A percentile compares a stretch with the other conserved stretches of the same genome.
phyloP scores from a whole-genome alignment of 2,888 invertebrate species.

The Drosophila nr. medialis region DNA sequence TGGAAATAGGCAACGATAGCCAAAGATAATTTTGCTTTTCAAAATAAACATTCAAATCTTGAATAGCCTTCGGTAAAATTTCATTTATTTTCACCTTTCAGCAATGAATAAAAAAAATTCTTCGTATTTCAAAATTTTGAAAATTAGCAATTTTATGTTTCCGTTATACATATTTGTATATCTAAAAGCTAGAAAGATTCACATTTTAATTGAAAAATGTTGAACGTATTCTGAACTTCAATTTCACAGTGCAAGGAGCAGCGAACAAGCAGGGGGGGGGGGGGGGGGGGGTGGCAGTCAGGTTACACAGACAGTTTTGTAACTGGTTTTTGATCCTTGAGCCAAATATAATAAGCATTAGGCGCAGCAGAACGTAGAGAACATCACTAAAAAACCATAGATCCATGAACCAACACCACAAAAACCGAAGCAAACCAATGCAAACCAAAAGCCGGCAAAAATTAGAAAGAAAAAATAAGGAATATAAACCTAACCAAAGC shows the following conservation, averaged over 20 bases:
- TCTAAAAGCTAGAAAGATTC: background rate
- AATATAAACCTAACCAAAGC: slow-evolving; percentile 55
- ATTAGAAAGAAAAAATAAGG: slow-evolving; percentile 21
- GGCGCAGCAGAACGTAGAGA: slow-evolving; percentile 45
- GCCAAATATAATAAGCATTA: slow-evolving; percentile 79
- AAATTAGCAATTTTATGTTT: background rate
- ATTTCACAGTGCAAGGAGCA: background rate
- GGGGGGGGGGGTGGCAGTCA: background rate
- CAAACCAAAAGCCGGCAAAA: slow-evolving; percentile 47
- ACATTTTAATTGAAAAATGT: background rate
- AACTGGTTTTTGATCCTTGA: slow-evolving; percentile 71
- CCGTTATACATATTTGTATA: background rate
- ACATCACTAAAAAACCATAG: slow-evolving; percentile 54
- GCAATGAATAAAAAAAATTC: background rate
- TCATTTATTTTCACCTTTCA: background rate
- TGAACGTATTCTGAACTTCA: background rate
- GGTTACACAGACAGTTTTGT: slow-evolving; percentile 40
- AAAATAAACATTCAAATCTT: background rate
- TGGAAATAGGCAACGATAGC: background rate
- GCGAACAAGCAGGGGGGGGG: background rate
- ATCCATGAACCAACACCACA: slow-evolving; percentile 36
- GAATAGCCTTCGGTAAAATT: background rate
- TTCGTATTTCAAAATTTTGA: background rate
- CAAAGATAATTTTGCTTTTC: background rate
- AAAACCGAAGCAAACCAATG: slow-evolving; percentile 65